Conservation (phyloP, 2,797 vertebrate species). For the Siniperca obscura region DNA sequence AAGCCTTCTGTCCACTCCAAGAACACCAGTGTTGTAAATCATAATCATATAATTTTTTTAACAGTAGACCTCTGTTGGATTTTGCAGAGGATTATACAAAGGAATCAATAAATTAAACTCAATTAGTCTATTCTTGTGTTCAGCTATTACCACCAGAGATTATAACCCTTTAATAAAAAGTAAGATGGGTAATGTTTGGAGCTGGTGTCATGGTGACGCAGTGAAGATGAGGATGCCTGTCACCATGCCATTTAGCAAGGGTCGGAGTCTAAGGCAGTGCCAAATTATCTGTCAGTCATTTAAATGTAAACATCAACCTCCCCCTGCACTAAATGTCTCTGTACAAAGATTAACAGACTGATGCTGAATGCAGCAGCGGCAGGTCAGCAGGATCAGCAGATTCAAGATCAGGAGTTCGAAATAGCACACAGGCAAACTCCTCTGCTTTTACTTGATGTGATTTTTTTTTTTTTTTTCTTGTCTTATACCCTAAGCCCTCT, state of each 20-base stretch:
- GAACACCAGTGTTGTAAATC: background rate
- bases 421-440: conserved; percentile 18
- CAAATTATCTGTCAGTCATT: conserved; percentile 29
- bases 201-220: background rate
- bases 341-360: conserved; percentile 43
- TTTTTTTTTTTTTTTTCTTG: background rate
- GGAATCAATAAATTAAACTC: background rate
- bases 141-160: background rate
- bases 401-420: conserved; percentile 20
- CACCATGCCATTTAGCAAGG: background rate
- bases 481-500: background rate
- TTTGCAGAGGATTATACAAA: background rate
- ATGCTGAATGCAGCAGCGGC: conserved; percentile 51
- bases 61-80: background rate
- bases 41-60: background rate
- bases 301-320: conserved; percentile 14
- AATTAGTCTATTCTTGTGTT: background rate
- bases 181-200: background rate
- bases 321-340: background rate
- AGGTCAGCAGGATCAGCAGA: conserved; percentile 46
- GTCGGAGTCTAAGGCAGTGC: background rate
- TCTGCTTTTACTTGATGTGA: background rate
- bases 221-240: conserved; percentile 15
- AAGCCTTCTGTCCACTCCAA: background rate
- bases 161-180: background rate